Evolutionary conservation across 2,888 invertebrate genomes (phyloP).

Genomic region (Amblyjoppa fuscipennis): DNA sequence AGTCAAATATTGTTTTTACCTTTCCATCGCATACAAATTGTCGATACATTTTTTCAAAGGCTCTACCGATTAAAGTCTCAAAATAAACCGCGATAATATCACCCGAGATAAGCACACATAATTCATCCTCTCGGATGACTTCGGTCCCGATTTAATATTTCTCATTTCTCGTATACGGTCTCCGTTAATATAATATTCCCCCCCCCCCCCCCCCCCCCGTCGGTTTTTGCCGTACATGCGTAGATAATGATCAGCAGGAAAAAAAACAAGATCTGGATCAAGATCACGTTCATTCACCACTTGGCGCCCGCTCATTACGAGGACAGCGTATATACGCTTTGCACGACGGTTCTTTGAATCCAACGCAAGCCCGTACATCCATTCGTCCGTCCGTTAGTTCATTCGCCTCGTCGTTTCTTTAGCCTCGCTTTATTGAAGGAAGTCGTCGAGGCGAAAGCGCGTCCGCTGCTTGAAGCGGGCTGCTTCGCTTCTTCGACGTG

Average conservation of each 20-base stretch:
- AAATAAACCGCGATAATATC: too few species aligned
- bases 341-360: conserved; percentile 19
- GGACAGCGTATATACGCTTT: conserved; percentile 23
- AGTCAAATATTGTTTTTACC: not conserved
- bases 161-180: not conserved
- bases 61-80: too few species aligned
- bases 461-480: conserved; percentile 30
- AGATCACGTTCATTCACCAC: conserved; percentile 59
- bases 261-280: conserved; percentile 43
- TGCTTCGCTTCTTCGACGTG: conserved; percentile 56
- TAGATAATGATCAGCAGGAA: conserved; percentile 25
- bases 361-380: conserved; percentile 8
- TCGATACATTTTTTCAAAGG: too few species aligned
- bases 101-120: not conserved
- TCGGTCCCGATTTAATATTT: not conserved
- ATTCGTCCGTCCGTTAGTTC: conserved; percentile 45
- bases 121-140: not conserved
- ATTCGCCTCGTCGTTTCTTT: conserved; percentile 53
- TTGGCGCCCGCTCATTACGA: conserved; percentile 59
- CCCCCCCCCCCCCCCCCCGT: not conserved
- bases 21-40: not conserved
- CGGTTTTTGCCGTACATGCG: conserved; percentile 16
- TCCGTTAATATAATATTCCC: conserved; percentile 24
- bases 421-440: conserved; percentile 47
- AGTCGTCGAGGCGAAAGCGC: conserved; percentile 53